Percentiles rank a stretch among this genome's conserved stretches.
Conservation (phyloP, 2,888 invertebrate species). For the Cataglyphis cursor region DNA sequence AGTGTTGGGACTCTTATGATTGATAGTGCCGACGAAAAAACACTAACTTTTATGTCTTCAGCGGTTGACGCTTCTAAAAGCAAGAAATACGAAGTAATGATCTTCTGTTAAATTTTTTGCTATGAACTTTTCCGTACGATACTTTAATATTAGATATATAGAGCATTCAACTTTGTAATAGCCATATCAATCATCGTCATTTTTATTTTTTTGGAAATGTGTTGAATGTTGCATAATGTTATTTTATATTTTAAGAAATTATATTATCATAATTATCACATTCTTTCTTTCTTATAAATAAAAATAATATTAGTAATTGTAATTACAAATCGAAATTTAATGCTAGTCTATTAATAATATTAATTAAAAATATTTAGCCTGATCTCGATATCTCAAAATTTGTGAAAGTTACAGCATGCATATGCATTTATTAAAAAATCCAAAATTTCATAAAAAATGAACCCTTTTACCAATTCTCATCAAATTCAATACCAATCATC, state of each 20-base stretch:
- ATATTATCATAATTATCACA: neutral
- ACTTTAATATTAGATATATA: conserved; percentile 3
- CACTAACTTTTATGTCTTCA: conserved; percentile 28
- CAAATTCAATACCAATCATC: no score
- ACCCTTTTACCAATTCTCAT: no score
- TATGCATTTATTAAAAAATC: no score
- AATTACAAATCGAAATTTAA: no score
- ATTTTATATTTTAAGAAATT: neutral
- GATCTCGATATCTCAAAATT: no score
- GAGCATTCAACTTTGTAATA: neutral
- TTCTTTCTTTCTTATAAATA: neutral
- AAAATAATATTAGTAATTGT: neutral
- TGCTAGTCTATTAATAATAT: no score
- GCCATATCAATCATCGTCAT: conserved; percentile 21
- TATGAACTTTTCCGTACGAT: conserved; percentile 24
- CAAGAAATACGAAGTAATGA: conserved; percentile 20
- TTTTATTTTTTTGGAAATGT: conserved; percentile 1
- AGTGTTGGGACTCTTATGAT: conserved; percentile 27
- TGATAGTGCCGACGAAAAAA: conserved; percentile 26
- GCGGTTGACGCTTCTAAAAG: conserved; percentile 7
- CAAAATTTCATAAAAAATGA: no score
- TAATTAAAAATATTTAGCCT: no score
- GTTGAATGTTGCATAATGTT: neutral
- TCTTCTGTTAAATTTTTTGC: conserved; percentile 18
- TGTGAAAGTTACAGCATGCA: no score